Evolutionary conservation across 2,888 invertebrate genomes (phyloP).

Genomic region (Laothoe populi): DNA sequence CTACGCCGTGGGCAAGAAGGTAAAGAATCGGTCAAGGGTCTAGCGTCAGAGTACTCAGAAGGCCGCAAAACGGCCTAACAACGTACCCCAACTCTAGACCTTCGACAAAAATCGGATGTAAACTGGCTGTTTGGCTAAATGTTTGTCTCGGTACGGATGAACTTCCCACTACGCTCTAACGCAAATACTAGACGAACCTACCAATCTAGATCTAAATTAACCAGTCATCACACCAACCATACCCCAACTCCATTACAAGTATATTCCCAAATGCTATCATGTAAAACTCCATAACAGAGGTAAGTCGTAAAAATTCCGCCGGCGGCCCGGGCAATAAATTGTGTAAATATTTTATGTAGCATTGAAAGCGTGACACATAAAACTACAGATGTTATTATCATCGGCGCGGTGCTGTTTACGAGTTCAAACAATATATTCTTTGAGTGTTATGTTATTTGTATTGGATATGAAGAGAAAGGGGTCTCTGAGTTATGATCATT

Average conservation of each 20-base stretch:
- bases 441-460: conserved; percentile 15
- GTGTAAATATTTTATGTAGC: conserved; percentile 50
- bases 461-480: conserved; percentile 12
- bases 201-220: no score
- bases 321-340: conserved; percentile 43
- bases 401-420: conserved; percentile 11
- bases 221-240: no score
- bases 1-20: no score
- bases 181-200: no score
- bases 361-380: conserved; percentile 8
- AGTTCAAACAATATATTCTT: conserved; percentile 22
- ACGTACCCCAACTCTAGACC: no score
- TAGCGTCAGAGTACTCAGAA: no score
- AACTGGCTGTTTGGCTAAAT: no score
- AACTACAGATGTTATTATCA: conserved; percentile 26
- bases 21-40: no score
- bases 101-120: no score
- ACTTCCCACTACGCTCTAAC: no score
- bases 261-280: neutral
- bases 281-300: conserved; percentile 30
- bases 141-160: no score
- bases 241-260: neutral
- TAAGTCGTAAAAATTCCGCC: conserved; percentile 46
- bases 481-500: conserved; percentile 9
- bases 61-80: no score